Base-by-base conservation (phyloP, 2,888 invertebrate species). In the Caenorhabditis afra region DNA sequence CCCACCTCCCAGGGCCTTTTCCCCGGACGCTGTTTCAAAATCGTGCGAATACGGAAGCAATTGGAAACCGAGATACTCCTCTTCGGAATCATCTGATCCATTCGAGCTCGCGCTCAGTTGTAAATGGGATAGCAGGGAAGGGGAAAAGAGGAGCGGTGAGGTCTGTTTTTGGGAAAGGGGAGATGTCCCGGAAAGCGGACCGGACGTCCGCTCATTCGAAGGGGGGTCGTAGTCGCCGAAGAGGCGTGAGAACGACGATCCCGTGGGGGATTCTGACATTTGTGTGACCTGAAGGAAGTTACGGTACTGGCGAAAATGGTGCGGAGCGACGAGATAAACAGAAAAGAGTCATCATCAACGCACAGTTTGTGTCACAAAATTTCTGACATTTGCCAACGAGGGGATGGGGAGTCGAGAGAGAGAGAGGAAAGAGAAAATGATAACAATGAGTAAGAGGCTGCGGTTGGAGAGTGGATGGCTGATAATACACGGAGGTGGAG, bases 181-280 rank as follows among this genome's bases (percentile, higher is more conserved):
- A 8, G 55, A 70, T 7, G 61, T 52, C 52, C 55, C 57, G 18
- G 18, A 20, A 57, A 20, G 20, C 14, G 16, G 10, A 8, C 14
- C 64, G 3, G 55, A 41, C 5, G 29, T 29, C 4, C 29, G 29
- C 29, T 29, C 29, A 7, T 29, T 29, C 29, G 29, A 29, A 29
- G 73, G 73, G 14, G n/a, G 37, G 47, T 73, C 73, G 58, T 73
- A 73, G 16, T 73, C 73, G 18, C 73, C 73, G 7, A 73, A 52
- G 1, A 64, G 62, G 1, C 64, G 35, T 16, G 57, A 53, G 14
- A 23, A 61, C 3, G 61, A 61, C 4, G 70, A 10, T 12, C 53
- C 62, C 11, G 45, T 20, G 3, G 41, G 7, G 18, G n/a, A 14
- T 22, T 37, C 53, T 4, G 71, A 71, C 71, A 71, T 71, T 39